Conservation (phyloP, 2,888 invertebrate genomes). For the Smittia sp. region DNA sequence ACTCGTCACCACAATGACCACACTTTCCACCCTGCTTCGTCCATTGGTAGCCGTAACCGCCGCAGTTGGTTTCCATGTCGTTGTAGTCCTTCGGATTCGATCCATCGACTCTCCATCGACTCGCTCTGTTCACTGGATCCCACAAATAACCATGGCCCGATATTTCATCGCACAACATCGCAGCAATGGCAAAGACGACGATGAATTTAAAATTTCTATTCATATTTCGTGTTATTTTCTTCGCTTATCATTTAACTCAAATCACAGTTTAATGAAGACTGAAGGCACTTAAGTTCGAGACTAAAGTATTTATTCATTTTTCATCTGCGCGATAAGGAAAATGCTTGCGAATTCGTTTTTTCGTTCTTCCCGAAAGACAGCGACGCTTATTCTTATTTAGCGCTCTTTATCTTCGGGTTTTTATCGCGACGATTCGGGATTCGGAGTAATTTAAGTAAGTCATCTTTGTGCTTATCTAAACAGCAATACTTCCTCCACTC, state of each 20-base stretch:
- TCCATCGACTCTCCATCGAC: conserved; percentile 57
- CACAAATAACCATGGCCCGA: conserved; percentile 58
- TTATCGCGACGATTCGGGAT: conserved; percentile 4
- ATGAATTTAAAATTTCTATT: conserved; percentile 4
- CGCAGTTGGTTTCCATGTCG: conserved; percentile 58
- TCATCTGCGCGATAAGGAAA: conserved; percentile 35
- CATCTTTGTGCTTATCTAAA: neutral
- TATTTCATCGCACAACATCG: neutral
- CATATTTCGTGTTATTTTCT: neutral
- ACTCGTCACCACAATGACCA: conserved; percentile 59
- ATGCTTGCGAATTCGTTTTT: conserved; percentile 12
- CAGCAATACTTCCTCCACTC: neutral
- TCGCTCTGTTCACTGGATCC: conserved; percentile 57
- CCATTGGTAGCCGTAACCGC: conserved; percentile 56
- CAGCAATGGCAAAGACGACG: neutral
- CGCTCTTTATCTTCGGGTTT: neutral
- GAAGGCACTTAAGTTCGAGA: conserved; percentile 34
- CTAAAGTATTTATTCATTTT: conserved; percentile 33
- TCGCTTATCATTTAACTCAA: conserved; percentile 15
- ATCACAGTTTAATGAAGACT: conserved; percentile 35
- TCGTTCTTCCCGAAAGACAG: neutral
- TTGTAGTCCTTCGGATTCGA: conserved; percentile 56
- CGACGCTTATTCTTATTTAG: conserved; percentile 8
- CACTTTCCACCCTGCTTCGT: conserved; percentile 55
- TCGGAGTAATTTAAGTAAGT: neutral